These are phyloP conservation scores for Tipula vernalis DNA, from an alignment of 2,888 invertebrate species.

Conservation along the genomic window DNA sequence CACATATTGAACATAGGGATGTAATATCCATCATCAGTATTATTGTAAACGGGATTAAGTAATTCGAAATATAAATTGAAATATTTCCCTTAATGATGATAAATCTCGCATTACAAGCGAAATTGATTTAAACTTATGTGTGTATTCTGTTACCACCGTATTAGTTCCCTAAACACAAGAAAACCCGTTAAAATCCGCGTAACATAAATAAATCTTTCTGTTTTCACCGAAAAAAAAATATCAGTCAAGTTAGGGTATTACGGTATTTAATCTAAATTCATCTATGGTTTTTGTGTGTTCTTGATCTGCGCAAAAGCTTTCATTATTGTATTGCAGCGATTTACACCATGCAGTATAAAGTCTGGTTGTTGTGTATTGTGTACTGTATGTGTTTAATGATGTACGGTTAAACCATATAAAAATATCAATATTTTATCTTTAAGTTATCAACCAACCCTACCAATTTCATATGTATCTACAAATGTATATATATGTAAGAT, in stretches of 20 bases:
- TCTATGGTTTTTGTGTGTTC: not conserved
- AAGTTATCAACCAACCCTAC: not conserved
- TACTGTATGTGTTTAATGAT: not conserved
- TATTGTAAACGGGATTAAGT: not conserved
- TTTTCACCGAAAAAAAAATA: not conserved
- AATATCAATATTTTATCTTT: not conserved
- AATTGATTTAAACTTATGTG: not conserved
- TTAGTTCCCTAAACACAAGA: not conserved
- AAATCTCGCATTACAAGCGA: not conserved
- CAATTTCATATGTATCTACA: not conserved
- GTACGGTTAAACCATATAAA: not conserved
- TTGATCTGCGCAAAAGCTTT: not conserved
- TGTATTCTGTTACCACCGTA: not conserved
- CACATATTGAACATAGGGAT: not conserved
- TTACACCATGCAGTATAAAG: not conserved
- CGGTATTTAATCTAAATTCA: not conserved
- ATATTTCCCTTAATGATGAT: conserved; percentile 4
- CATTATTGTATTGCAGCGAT: not conserved
- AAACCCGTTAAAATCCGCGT: not conserved
- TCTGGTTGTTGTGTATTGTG: not conserved
- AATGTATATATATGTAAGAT: not conserved
- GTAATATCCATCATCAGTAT: not conserved
- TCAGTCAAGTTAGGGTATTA: not conserved
- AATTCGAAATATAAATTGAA: not conserved
- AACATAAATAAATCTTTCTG: not conserved